Conservation (phyloP, 2,113 vertebrate species). For the Oenanthe melanoleuca region DNA sequence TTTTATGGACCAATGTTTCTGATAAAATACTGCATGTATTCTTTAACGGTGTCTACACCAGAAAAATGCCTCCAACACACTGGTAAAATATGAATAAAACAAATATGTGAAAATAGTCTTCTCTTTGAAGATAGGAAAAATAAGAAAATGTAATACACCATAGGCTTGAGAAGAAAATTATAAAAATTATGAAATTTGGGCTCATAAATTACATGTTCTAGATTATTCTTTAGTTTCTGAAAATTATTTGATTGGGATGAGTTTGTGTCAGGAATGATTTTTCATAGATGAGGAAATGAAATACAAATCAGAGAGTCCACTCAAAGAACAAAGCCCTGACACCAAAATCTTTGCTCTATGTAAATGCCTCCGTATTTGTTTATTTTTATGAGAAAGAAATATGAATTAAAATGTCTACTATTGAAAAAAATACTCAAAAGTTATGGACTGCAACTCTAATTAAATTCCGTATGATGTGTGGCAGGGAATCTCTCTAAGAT, state of each 20-base stretch:
- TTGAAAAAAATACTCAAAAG: background rate
- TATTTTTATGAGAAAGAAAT: background rate
- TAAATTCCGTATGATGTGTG: background rate
- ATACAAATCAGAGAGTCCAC: background rate
- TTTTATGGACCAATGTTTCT: background rate
- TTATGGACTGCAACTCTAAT: background rate
- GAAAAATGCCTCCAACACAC: background rate
- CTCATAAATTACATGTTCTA: background rate
- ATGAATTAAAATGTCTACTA: background rate
- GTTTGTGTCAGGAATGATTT: background rate
- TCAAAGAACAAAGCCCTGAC: rapidly evolving
- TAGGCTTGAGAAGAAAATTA: background rate
- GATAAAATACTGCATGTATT: background rate
- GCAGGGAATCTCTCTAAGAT: background rate
- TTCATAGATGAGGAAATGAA: background rate
- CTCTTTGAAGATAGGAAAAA: background rate
- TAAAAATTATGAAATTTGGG: background rate
- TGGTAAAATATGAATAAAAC: background rate
- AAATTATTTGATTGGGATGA: background rate
- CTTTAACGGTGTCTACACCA: background rate
- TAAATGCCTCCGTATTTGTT: background rate
- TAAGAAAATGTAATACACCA: background rate
- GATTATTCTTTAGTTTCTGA: background rate
- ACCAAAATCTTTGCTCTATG: background rate
- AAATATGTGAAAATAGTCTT: background rate